Base-by-base conservation (phyloP, 2,113 vertebrate genomes). In the Pipa parva region DNA sequence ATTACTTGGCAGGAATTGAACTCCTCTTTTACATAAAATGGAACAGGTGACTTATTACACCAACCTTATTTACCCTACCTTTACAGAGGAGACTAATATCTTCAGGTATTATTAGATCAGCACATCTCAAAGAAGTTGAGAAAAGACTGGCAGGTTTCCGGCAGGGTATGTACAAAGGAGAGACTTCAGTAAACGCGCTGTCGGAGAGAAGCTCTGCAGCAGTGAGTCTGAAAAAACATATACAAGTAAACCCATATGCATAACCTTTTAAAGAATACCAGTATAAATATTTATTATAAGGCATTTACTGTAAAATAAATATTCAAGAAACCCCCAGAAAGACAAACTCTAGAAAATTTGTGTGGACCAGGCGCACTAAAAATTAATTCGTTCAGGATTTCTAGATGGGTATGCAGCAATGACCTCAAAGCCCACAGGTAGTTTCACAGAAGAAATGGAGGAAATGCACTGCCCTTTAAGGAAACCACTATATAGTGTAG, bases 71-170 rank as follows among this genome's bases (percentile, higher is more conserved):
- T n/a, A 28, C 62, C 62, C 82, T 89, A 98, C 95, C 95, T 94
- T 93, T 89, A 77, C 88, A 94, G 50, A 97, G 83, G 48, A 93
- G 87, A 76, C 77, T 90, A 84, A 97, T 92, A 84, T 99, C 92
- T 8, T 97, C 94, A 42, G 95, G 97, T 54, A 99, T 88, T 18
- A 88, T 90, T 74, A 99, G 80, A 75, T 90, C 80, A 74, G 93
- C 93, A 81, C 95, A 98, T 73, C 93, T 92, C 60, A 94, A 82
- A 52, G 89, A 89, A n/a, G 95, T 91, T 1, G 95, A 96, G 77
- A 98, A 98, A 17, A 99, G 84, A 75, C 82, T 73, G n/a, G 89
- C 79, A 27, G 94, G 87, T 73, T 88, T 92, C 66, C 80, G 82
- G 76, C 90, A 98, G 2, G 87, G 79, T 2, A 76, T 78, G 62